A percentile compares a stretch with the other conserved stretches of the same genome.
Conservation (phyloP, 2,113 vertebrate species). For the Eulacestoma nigropectus region DNA sequence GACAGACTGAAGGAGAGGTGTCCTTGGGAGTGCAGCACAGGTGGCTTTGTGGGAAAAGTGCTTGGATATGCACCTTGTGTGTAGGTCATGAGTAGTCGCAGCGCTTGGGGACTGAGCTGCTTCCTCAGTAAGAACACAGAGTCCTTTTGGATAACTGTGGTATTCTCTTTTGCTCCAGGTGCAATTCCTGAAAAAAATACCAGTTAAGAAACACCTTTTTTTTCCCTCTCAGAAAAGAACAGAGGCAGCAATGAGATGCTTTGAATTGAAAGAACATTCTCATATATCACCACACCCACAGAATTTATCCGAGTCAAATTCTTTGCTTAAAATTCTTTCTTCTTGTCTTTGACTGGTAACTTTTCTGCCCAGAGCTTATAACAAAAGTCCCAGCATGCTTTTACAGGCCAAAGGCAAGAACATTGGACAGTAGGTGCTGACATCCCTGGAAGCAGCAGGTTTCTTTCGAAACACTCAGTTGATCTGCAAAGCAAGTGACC, state of each 20-base stretch:
- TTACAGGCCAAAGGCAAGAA: background rate
- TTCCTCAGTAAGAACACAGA: background rate
- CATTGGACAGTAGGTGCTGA: background rate
- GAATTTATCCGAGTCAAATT: background rate
- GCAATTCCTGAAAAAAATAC: background rate
- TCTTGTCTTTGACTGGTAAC: background rate
- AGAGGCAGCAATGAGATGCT: background rate
- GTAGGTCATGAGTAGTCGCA: background rate
- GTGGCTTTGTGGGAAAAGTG: background rate
- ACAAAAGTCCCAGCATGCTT: background rate
- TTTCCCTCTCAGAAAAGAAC: background rate
- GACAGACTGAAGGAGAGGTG: background rate
- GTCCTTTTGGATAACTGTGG: background rate
- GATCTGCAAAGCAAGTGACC: background rate
- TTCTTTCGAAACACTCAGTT: background rate
- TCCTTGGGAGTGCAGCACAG: background rate
- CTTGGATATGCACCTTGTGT: background rate
- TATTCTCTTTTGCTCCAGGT: background rate
- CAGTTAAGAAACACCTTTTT: background rate
- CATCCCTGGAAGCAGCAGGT: background rate
- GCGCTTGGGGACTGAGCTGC: background rate
- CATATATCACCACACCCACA: background rate
- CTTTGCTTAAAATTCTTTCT: background rate
- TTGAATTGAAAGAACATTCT: background rate
- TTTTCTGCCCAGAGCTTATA: background rate